Base-by-base conservation (phyloP, 1,140 invertebrate genomes). In the Diorhabda carinulata region DNA sequence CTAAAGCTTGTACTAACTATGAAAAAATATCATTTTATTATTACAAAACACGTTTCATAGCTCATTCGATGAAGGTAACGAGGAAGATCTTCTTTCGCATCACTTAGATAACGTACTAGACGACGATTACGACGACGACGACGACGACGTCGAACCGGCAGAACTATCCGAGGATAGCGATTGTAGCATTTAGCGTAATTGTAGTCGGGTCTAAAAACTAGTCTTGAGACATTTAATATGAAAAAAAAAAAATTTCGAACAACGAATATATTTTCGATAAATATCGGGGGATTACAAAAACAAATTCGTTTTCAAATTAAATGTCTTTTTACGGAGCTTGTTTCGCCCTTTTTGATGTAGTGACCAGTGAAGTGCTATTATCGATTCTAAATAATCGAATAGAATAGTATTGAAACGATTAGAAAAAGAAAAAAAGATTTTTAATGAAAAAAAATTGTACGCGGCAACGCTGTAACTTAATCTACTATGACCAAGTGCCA, bases 1-100 rank as follows among this genome's bases (percentile, higher is more conserved):
- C 25, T 25, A 25, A 25, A 25, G 25, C 25, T 25, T 25, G 25
- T 25, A 25, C 25, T 25, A 25, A 25, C 25, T 25, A 25, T 25
- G 25, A 25, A 25, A 25, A 25, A 25, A 25, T 25, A 25, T 25
- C 25, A 25, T 25, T 25, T 25, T 25, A 25, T 25, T 25, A 25
- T 25, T 25, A 25, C 25, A 25, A 25, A 25, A 25, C 25, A 25
- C 25, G 25, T 25, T 25, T 74, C 77, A 81, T 83, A 87, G 86
- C 86, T 87, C 86, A 79, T 86, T 86, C 84, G 85, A 87, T 87
- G 86, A 87, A 80, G 85, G 83, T 47, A 77, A 77, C 66, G 86
- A 87, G 68, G 87, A 88, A 64, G 87, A 89, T 72, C 83, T 86
- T 68, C 78, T 89, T 41, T 87, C 87, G 56, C 86, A 86, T 42